A percentile compares a stretch with the other conserved stretches of the same genome.
These are phyloP conservation scores for Agelas oroides DNA, from an alignment of 37 sponge, comb jelly and placozoan genomes.

Conservation along the genomic window DNA sequence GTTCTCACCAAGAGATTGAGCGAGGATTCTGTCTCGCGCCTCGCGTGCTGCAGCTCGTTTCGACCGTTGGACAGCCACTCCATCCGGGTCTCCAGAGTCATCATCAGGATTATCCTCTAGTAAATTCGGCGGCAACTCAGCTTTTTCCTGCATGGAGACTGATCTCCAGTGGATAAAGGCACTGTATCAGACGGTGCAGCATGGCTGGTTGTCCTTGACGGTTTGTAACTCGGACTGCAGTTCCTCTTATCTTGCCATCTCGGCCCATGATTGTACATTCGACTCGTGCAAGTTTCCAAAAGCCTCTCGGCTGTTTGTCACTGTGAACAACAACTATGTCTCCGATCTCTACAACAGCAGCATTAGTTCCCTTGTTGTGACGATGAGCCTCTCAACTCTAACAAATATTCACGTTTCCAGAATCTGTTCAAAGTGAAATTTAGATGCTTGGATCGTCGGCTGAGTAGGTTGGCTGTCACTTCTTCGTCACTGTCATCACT, in stretches of 20 bases:
- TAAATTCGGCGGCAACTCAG: no score
- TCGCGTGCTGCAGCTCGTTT: neutral
- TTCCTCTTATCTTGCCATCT: conserved; percentile 6
- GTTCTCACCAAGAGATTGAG: no score
- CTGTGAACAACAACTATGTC: neutral
- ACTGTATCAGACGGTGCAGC: neutral
- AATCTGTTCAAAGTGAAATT: neutral
- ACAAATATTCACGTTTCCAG: conserved; percentile 7
- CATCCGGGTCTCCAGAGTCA: no score
- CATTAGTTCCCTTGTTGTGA: neutral
- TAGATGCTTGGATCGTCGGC: neutral
- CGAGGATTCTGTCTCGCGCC: no score
- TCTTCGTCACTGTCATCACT: neutral
- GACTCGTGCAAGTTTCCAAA: conserved; percentile 14
- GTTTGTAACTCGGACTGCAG: neutral
- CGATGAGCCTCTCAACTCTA: neutral
- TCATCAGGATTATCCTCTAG: no score
- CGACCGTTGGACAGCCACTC: neutral
- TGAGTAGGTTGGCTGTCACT: neutral
- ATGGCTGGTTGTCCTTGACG: neutral
- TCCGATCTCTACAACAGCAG: neutral
- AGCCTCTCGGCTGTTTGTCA: conserved; percentile 6
- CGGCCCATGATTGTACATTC: neutral
- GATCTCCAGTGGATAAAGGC: conserved; percentile 26
- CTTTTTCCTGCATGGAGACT: no score